phyloP scores from a whole-genome alignment of 1,140 invertebrate genomes.

The Lineus longissimus region DNA sequence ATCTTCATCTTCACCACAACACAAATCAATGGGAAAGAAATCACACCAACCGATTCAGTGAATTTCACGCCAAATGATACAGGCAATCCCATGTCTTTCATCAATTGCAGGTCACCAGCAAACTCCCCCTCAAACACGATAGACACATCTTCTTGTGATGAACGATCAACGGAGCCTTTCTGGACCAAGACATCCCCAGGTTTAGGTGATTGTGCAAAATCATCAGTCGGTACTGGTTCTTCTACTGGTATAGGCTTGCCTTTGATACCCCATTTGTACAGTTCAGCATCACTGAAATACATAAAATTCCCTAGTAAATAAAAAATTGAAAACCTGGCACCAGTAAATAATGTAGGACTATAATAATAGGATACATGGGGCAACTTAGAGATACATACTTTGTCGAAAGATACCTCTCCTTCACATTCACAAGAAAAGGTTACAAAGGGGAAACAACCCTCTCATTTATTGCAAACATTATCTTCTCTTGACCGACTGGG shows the following conservation, averaged over 20 bases:
- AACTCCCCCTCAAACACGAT: slow-evolving; percentile 14
- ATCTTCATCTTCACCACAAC: background rate
- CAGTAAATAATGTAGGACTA: background rate
- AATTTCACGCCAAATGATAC: slow-evolving; percentile 13
- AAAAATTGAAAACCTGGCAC: background rate
- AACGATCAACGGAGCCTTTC: background rate
- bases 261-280: slow-evolving; percentile 18
- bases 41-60: background rate
- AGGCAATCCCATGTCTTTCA: slow-evolving; percentile 32
- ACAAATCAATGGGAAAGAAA: slow-evolving; percentile 4
- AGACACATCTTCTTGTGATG: slow-evolving; percentile 6
- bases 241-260: slow-evolving; percentile 1
- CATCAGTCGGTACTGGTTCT: background rate
- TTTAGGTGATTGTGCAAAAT: background rate
- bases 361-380: slow-evolving; percentile 1
- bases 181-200: background rate
- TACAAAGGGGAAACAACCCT: too few species aligned
- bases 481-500: too few species aligned
- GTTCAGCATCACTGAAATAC: slow-evolving; percentile 13
- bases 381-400: too few species aligned
- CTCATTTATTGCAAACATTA: too few species aligned
- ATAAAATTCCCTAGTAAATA: background rate
- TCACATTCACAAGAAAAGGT: too few species aligned
- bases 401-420: too few species aligned
- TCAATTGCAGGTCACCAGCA: slow-evolving; percentile 25